Conservation (phyloP, 2,797 vertebrate genomes). For the Phyllotis vaccarum region DNA sequence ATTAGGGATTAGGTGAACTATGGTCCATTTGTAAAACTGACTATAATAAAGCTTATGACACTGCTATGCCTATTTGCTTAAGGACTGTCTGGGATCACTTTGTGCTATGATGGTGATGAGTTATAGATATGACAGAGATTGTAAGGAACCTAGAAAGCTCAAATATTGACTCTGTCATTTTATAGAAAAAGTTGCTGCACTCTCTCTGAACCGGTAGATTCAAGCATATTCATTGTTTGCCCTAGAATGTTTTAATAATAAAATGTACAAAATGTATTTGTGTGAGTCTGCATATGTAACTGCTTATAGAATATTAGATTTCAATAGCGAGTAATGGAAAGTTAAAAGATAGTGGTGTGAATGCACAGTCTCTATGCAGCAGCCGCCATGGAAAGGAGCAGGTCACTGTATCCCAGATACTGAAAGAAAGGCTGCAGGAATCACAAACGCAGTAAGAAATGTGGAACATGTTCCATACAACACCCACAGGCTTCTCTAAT, state of each 20-base stretch:
- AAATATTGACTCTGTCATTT: neutral
- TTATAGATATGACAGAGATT: neutral
- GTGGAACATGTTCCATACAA: neutral
- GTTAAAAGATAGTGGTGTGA: neutral
- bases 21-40: neutral
- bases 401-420: neutral
- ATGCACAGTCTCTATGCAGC: neutral
- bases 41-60: neutral
- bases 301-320: neutral
- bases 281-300: neutral
- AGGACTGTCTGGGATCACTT: neutral
- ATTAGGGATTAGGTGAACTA: neutral
- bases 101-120: neutral
- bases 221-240: neutral
- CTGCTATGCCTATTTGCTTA: neutral
- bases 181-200: neutral
- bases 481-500: neutral
- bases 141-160: neutral
- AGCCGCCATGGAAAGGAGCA: neutral
- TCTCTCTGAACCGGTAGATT: neutral
- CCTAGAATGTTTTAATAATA: neutral
- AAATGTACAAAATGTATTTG: constrained; percentile 1
- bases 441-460: neutral
- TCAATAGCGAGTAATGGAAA: neutral
- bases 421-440: neutral